A percentile compares a stretch with the other conserved stretches of the same genome.
These are phyloP conservation scores for Lasioglossum baleicum DNA, from an alignment of 1,140 invertebrate species.

Conservation along the genomic window DNA sequence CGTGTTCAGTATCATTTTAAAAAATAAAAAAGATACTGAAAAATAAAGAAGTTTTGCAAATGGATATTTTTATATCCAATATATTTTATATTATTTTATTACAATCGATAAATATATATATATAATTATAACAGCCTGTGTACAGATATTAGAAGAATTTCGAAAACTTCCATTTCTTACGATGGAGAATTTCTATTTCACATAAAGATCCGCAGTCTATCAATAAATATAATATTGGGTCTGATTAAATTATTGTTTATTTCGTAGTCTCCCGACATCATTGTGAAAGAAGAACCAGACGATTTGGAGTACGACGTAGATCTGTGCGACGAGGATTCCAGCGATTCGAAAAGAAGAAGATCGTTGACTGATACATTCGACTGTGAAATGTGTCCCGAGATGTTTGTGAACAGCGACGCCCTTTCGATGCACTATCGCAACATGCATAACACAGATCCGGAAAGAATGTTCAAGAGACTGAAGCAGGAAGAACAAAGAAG, in stretches of 20 bases:
- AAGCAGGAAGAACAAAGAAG: conserved; percentile 59
- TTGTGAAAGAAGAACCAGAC: conserved; percentile 76
- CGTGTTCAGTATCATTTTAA: too few relatives aligned
- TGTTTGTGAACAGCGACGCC: conserved; percentile 73
- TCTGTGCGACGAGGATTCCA: conserved; percentile 63
- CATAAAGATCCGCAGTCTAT: too few relatives aligned
- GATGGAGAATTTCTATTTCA: too few relatives aligned
- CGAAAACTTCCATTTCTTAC: too few relatives aligned
- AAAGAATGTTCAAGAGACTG: conserved; percentile 70
- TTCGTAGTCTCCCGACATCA: conserved; percentile 47
- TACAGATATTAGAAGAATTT: too few relatives aligned
- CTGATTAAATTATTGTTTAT: conserved; percentile 25
- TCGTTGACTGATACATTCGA: conserved; percentile 71
- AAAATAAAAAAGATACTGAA: too few relatives aligned
- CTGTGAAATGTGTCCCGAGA: conserved; percentile 77
- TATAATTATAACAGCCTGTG: too few relatives aligned
- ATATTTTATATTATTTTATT: too few relatives aligned
- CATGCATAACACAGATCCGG: conserved; percentile 74
- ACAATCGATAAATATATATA: too few relatives aligned
- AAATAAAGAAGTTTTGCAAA: too few relatives aligned
- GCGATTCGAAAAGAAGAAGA: conserved; percentile 65
- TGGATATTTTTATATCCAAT: too few relatives aligned
- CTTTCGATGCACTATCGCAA: conserved; percentile 73
- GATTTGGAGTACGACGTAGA: conserved; percentile 74
- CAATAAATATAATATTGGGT: too few relatives aligned